phyloP scores from a whole-genome alignment of 2,888 invertebrate genomes.

The Trachelus tabidus region DNA sequence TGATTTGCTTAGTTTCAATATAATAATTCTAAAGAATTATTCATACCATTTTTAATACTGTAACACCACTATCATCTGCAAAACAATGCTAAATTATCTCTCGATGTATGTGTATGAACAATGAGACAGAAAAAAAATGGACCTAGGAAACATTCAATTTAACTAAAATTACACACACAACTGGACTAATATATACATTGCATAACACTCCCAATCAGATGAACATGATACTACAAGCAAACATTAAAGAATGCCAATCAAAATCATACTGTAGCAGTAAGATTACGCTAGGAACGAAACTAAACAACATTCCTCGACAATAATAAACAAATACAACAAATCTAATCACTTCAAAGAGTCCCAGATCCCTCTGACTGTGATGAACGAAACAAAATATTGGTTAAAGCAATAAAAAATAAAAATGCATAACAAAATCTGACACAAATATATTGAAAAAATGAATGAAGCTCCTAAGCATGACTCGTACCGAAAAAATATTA shows the following conservation, averaged over 20 bases:
- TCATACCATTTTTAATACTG: constrained; percentile 28
- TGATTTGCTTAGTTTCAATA: constrained; percentile 20
- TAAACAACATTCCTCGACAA: background rate
- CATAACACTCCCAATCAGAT: background rate
- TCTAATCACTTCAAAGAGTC: background rate
- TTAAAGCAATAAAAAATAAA: constrained; percentile 1
- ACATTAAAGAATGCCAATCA: background rate
- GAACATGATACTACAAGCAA: background rate
- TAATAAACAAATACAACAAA: background rate
- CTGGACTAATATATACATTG: background rate
- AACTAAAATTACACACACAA: background rate
- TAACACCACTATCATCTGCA: constrained; percentile 23
- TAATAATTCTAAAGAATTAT: constrained; percentile 24
- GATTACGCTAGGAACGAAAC: background rate
- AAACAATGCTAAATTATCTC: constrained; percentile 1
- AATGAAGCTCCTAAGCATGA: background rate
- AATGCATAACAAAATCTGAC: constrained; percentile 11
- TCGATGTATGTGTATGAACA: background rate
- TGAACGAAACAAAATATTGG: constrained; percentile 25
- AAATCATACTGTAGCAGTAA: background rate
- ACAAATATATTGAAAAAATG: background rate
- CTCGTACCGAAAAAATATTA: background rate
- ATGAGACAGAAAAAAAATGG: background rate
- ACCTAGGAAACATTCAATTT: background rate
- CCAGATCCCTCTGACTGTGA: background rate